Percentiles rank a stretch among this genome's conserved stretches.
Evolutionary conservation across 2,888 invertebrate species (phyloP).

Genomic region (Helicoverpa assulta): DNA sequence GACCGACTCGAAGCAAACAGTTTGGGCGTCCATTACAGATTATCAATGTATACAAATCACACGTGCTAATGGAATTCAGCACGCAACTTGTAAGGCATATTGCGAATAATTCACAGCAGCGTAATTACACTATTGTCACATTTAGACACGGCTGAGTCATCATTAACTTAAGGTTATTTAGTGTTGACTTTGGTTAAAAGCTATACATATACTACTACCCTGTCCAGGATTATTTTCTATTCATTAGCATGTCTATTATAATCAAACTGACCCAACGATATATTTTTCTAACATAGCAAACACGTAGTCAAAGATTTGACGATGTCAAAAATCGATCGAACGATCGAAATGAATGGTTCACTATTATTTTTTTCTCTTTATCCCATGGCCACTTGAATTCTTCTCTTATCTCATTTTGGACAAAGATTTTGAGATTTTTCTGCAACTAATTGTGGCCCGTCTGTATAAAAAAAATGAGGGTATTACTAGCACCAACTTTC

Average conservation of each 20-base stretch:
- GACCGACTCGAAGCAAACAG: neutral
- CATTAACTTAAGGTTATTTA: neutral
- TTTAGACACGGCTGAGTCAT: neutral
- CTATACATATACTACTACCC: too few species aligned
- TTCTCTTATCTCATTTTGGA: neutral
- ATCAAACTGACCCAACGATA: too few species aligned
- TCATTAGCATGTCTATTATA: too few species aligned
- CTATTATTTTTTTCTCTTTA: too few species aligned
- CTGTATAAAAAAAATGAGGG: neutral
- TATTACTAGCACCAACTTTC: slow-evolving; percentile 1
- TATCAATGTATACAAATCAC: neutral
- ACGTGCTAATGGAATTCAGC: neutral
- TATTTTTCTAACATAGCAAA: too few species aligned
- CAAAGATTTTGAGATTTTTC: neutral
- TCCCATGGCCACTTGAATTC: too few species aligned
- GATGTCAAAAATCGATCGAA: too few species aligned
- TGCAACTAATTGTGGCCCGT: slow-evolving; percentile 6
- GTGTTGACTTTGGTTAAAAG: too few species aligned
- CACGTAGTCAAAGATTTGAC: too few species aligned
- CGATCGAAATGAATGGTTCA: too few species aligned
- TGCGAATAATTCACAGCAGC: neutral
- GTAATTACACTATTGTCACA: neutral
- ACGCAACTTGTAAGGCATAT: neutral
- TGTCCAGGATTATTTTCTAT: too few species aligned
- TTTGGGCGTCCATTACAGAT: neutral